Conservation (phyloP, 2,797 vertebrate species). For the Microcaecilia unicolor region DNA sequence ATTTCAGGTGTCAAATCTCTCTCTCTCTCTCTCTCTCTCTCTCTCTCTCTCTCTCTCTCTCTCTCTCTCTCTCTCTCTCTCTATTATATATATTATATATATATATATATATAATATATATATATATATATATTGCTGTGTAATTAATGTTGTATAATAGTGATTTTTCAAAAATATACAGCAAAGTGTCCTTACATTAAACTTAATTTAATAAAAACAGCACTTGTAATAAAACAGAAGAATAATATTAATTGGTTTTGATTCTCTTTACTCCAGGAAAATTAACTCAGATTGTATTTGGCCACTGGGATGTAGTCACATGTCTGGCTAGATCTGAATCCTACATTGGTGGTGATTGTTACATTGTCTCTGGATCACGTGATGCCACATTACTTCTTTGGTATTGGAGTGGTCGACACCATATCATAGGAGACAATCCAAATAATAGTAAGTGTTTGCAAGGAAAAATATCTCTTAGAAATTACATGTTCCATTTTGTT, state of each 20-base stretch:
- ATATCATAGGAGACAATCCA: constrained; percentile 96
- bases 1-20: too few relatives aligned
- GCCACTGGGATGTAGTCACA: constrained; percentile 97
- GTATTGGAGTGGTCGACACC: constrained; percentile 96
- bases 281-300: constrained; percentile 94
- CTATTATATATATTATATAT: too few relatives aligned
- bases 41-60: too few relatives aligned
- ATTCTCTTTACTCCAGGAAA: constrained; percentile 62
- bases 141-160: too few relatives aligned
- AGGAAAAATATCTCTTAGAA: neutral
- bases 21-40: too few relatives aligned
- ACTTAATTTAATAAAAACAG: too few relatives aligned
- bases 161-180: too few relatives aligned
- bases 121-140: too few relatives aligned
- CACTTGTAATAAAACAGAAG: too few relatives aligned
- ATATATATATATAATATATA: too few relatives aligned
- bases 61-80: too few relatives aligned
- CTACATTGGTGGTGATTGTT: constrained; percentile 95
- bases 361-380: constrained; percentile 92
- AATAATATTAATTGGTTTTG: neutral
- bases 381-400: constrained; percentile 91
- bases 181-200: too few relatives aligned
- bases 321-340: constrained; percentile 92
- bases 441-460: constrained; percentile 84
- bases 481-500: neutral